Evolutionary conservation across 2,888 invertebrate species (phyloP), one percentile per base, ranked within the genome.

Genomic region (Cantharis flavilabris): DNA sequence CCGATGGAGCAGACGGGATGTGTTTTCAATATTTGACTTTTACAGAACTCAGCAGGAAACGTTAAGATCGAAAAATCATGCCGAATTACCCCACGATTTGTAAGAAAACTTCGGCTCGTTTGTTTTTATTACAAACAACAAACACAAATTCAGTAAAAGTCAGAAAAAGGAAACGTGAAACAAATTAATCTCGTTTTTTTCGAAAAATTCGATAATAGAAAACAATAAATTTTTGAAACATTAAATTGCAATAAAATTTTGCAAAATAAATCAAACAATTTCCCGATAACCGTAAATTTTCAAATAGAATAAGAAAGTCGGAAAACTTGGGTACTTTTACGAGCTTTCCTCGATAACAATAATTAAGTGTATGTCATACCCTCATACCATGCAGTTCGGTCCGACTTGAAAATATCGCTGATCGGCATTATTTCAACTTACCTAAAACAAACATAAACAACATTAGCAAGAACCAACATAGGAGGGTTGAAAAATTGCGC

Each of bases 281-380:
- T 67, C 23, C 65, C 65, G 20, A 67, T 26, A 67, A 49, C 49
- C 23, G 65, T 67, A 23, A 67, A 23, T 23, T 67, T 18, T 67
- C 23, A n/a, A 18, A 20, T 20, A 64, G 18, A 67, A n/a, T 23
- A 23, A 67, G 65, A n/a, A 20, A 67, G 23, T 67, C 26, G 65
- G 13, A 67, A 67, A 67, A 67, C 16, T 67, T 67, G 26, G 20
- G n/a, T 67, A 23, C 23, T 67, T 67, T 30, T 67, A 26, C 65
- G 65, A 67, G 65, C 11, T 67, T 67, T 67, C 65, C 7, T 49
- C 20, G 65, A 20, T 67, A 67, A 23, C 26, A 67, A 67, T 67
- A 67, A 67, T 67, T 67, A 67, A 49, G n/a, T 49, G 7, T 67
- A 67, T 67, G 65, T 67, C 65, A 67, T 67, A 67, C 65, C 65